Base-by-base conservation (phyloP, 1,140 invertebrate species). In the Babylonia areolata region DNA sequence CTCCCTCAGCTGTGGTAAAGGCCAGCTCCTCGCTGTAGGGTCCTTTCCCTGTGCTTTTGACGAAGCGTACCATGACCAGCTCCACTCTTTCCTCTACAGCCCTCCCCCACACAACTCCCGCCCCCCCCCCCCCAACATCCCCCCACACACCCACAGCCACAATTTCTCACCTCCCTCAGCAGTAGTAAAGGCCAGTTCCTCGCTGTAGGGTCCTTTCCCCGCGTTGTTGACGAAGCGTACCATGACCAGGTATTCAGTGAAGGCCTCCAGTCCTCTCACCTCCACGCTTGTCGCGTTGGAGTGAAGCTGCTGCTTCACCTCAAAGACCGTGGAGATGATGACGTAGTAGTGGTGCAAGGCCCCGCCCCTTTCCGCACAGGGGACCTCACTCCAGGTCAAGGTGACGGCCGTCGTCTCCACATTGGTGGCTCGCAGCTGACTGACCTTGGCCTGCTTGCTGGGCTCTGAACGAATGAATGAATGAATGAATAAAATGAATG, bases 111-210 rank as follows among this genome's bases (percentile, higher is more conserved):
- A n/a, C n/a, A n/a, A n/a, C n/a, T n/a, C n/a, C n/a, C n/a, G n/a
- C n/a, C n/a, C n/a, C n/a, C n/a, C n/a, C n/a, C n/a, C n/a, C n/a
- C n/a, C n/a, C n/a, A n/a, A n/a, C n/a, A n/a, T n/a, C n/a, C n/a
- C n/a, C n/a, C n/a, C n/a, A n/a, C n/a, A n/a, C n/a, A n/a, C n/a
- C n/a, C n/a, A n/a, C n/a, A n/a, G 11, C n/a, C n/a, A n/a, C n/a
- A n/a, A n/a, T n/a, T n/a, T n/a, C n/a, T 81, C 81, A 92, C 92
- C 88, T 54, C 64, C 88, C 85, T 93, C 88, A 17, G 23, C n/a
- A 40, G 92, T 91, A 20, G 11, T 89, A 73, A 90, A 88, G 17
- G 0, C 28, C 46, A 87, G 71, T 9, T 42, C 51, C 0, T 54
- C 28, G 40, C 69, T 85, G n/a, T 64, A 71, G 3, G 89, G 89